These are phyloP conservation scores for Epinephelus fuscoguttatus DNA, from an alignment of 2,113 vertebrate species.

Conservation along the genomic window DNA sequence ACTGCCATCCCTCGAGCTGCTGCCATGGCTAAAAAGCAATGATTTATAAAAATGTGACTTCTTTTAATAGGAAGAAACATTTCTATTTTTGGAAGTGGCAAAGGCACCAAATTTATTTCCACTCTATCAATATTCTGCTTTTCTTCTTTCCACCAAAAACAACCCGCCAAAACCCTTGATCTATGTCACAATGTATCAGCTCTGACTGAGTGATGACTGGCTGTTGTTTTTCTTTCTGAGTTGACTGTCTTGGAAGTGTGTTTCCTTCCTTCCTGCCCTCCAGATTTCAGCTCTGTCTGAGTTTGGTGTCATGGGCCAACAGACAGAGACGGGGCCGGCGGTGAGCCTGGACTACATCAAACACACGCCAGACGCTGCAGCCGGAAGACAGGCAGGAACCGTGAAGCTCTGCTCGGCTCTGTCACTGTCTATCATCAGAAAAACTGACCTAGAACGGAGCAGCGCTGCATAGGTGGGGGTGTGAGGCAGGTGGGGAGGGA, in stretches of 20 bases:
- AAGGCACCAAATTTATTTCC: not conserved
- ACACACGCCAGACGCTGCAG: slow-evolving; percentile 63
- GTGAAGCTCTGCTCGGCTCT: slow-evolving; percentile 60
- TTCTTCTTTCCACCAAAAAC: slow-evolving; percentile 12
- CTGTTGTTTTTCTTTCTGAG: slow-evolving; percentile 64
- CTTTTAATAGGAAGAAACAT: not conserved
- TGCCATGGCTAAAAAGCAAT: not conserved
- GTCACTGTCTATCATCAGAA: slow-evolving; percentile 71
- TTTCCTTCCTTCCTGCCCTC: slow-evolving; percentile 74
- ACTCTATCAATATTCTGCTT: slow-evolving; percentile 3
- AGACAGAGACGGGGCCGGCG: slow-evolving; percentile 53
- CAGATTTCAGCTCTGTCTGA: slow-evolving; percentile 60
- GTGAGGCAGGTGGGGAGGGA: slow-evolving; percentile 55
- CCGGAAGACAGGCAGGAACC: slow-evolving; percentile 79
- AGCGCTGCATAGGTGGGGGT: slow-evolving; percentile 1
- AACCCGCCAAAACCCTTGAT: slow-evolving; percentile 18
- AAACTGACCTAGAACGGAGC: slow-evolving; percentile 39
- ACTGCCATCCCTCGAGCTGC: not conserved
- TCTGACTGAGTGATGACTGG: slow-evolving; percentile 58
- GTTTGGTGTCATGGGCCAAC: slow-evolving; percentile 60
- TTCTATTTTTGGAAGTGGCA: not conserved
- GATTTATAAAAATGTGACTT: not conserved
- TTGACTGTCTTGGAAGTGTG: slow-evolving; percentile 56
- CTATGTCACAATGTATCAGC: slow-evolving; percentile 29
- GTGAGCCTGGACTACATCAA: slow-evolving; percentile 78